phyloP scores from a whole-genome alignment of 2,113 vertebrate species.

The Pica pica region DNA sequence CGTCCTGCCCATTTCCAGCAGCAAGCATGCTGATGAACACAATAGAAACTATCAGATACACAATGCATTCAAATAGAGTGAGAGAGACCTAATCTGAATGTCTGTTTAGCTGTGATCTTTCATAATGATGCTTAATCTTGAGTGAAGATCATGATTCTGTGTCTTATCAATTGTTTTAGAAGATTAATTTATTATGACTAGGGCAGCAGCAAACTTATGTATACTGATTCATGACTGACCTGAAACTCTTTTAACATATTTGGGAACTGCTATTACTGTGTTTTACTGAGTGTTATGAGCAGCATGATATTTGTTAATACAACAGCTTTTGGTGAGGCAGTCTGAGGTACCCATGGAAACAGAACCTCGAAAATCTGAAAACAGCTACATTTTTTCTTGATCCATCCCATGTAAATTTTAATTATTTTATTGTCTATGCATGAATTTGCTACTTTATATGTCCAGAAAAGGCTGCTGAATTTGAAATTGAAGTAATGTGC shows the following conservation, averaged over 20 bases:
- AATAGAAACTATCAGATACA: neutral
- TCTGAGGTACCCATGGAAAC: neutral
- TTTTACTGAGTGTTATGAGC: neutral
- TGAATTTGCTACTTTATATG: neutral
- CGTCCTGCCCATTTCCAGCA: neutral
- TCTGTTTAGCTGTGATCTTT: neutral
- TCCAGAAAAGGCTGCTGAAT: neutral
- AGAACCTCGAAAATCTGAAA: neutral
- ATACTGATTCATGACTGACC: neutral
- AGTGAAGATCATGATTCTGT: neutral
- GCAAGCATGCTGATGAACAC: neutral
- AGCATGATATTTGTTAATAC: neutral
- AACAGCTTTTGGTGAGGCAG: neutral
- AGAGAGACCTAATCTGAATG: neutral
- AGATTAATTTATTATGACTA: neutral
- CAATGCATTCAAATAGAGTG: neutral
- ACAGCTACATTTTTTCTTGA: neutral
- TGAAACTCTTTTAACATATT: neutral
- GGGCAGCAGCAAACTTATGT: fast-evolving
- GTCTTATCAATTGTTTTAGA: neutral
- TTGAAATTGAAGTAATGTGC: neutral
- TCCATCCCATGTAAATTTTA: neutral
- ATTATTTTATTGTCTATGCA: neutral
- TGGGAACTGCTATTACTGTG: neutral
- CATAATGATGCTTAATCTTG: neutral